Conservation (phyloP, 2,888 invertebrate genomes). For the Ormyrus pomaceus region DNA sequence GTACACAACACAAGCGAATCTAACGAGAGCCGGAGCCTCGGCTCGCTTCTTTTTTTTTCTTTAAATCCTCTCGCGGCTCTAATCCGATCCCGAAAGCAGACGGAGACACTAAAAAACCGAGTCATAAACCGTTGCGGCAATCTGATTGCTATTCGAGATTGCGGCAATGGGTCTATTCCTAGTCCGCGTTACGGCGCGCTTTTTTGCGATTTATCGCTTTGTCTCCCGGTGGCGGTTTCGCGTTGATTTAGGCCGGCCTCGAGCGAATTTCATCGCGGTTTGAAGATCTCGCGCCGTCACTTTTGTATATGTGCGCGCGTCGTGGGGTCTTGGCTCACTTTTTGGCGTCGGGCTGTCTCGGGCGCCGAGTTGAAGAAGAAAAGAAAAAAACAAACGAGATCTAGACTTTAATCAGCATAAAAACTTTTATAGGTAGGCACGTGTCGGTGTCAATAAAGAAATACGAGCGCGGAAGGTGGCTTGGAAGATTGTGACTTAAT, state of each 20-base stretch:
- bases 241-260: constrained; percentile 44
- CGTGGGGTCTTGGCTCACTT: background rate
- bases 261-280: constrained; percentile 26
- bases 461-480: background rate
- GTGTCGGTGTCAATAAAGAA: background rate
- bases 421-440: background rate
- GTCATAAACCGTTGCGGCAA: constrained; percentile 17
- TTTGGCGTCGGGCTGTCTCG: constrained; percentile 47
- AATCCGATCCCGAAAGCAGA: constrained; percentile 11
- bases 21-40: background rate
- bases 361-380: background rate
- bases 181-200: constrained; percentile 1
- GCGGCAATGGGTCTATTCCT: constrained; percentile 13
- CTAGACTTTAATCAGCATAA: constrained; percentile 14
- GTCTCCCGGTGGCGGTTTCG: constrained; percentile 23
- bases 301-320: background rate
- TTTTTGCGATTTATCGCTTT: constrained; percentile 27
- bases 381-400: background rate
- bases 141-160: constrained; percentile 42
- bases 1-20: background rate
- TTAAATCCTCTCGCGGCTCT: constrained; percentile 30
- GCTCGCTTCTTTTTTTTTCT: background rate
- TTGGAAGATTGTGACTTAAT: no score
- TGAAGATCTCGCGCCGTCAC: background rate
- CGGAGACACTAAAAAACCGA: background rate